Evolutionary conservation across 2,888 invertebrate species (phyloP).

Genomic region (Cenopis cana): DNA sequence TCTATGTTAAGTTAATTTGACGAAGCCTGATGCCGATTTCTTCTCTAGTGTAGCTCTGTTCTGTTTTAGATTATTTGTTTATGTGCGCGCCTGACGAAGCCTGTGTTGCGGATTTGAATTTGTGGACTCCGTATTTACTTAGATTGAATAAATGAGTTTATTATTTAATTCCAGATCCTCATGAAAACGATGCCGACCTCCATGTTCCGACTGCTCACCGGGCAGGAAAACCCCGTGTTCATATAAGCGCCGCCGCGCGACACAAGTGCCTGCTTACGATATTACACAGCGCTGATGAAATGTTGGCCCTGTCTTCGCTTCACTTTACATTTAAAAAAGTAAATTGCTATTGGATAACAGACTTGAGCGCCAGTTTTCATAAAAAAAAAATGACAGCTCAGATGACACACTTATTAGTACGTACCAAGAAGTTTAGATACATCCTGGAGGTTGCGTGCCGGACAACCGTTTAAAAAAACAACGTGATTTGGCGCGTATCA

Average conservation of each 20-base stretch:
- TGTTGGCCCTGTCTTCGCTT: constrained; percentile 38
- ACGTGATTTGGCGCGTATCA: constrained; percentile 1
- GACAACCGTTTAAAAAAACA: too few species aligned
- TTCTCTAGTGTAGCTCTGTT: too few species aligned
- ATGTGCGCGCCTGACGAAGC: too few species aligned
- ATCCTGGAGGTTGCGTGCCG: too few species aligned
- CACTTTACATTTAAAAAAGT: constrained; percentile 1
- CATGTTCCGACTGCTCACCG: constrained; percentile 99
- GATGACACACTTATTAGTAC: neutral
- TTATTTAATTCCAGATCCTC: constrained; percentile 91
- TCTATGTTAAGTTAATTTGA: too few species aligned
- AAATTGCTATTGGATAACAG: too few species aligned
- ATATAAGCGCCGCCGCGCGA: constrained; percentile 88
- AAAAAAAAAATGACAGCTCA: neutral
- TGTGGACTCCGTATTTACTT: too few species aligned
- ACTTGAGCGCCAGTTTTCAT: too few species aligned
- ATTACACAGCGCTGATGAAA: constrained; percentile 45
- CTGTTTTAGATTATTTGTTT: too few species aligned
- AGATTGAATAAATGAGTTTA: too few species aligned
- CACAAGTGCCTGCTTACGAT: constrained; percentile 86
- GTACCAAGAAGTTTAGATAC: neutral
- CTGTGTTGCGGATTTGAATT: too few species aligned
- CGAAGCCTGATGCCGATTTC: too few species aligned
- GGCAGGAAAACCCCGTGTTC: constrained; percentile 99
- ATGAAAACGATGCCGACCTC: constrained; percentile 99